Evolutionary conservation across 2,797 vertebrate species (phyloP), one percentile per base, ranked within the genome.

Genomic region (Channa striata): DNA sequence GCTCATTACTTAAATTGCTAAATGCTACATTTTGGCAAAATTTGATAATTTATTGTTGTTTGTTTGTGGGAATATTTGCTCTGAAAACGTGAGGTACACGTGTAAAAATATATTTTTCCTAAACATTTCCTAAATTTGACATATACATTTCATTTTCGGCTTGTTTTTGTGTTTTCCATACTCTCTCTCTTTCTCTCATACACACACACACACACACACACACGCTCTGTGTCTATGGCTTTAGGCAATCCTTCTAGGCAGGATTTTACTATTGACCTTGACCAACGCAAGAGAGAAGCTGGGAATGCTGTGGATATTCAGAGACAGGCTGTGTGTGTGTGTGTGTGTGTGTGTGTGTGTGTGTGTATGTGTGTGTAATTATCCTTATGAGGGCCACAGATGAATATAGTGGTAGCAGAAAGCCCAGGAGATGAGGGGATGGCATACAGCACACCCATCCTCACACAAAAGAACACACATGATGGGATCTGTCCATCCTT

Each of bases 181-280:
- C 4, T 19, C 25, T 30, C 25, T 30, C 8, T n/a, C n/a, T n/a
- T n/a, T n/a, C n/a, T n/a, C n/a, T n/a, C n/a, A n/a, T n/a, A 51
- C 13, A 14, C 11, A 48, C 47, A 40, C 57, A 40, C 52, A 58
- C 8, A 36, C 36, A 48, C 39, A 42, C 11, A 36, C 59, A 19
- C 23, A 13, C 54, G 63, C 44, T 68, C 63, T 33, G 59, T 59
- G 56, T 66, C 58, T 44, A 23, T 86, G 68, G 85, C 87, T 91
- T 75, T 72, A 80, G 87, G 90, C 78, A 6, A 87, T 65, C 75
- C 88, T 85, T 71, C 68, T 25, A 88, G 88, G 79, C 81, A 83
- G 81, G 79, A 82, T 81, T 88, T 72, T 79, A 53, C 72, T 69
- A 36, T 72, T 88, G 91, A 90, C 89, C 87, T 91, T 91, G 91